Percentiles rank a stretch among this genome's conserved stretches.
These are phyloP conservation scores for Cercopithecus diana DNA, from an alignment of 2,797 vertebrate species.

Conservation along the genomic window DNA sequence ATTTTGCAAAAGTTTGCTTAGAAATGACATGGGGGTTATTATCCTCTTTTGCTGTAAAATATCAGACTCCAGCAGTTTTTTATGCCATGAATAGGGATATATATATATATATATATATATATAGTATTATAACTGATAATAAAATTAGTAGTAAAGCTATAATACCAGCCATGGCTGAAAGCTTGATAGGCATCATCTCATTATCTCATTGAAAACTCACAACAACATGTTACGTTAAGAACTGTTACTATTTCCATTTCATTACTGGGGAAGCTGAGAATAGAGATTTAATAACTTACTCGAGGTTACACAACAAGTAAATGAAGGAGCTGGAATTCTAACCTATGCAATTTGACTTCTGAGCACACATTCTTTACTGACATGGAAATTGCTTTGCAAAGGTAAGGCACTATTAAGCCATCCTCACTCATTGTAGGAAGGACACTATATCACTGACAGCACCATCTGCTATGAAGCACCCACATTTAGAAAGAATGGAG, in stretches of 20 bases:
- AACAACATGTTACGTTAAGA: neutral
- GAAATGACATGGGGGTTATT: neutral
- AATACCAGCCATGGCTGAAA: neutral
- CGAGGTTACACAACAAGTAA: slow-evolving; percentile 57
- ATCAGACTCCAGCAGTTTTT: neutral
- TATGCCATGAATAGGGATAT: neutral
- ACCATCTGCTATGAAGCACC: neutral
- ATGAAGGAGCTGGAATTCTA: slow-evolving; percentile 4
- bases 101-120: neutral
- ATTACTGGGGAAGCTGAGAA: neutral
- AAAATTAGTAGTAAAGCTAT: slow-evolving; percentile 12
- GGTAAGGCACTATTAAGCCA: slow-evolving; percentile 50
- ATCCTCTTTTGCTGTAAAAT: neutral
- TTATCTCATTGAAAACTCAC: neutral
- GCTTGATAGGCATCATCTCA: neutral
- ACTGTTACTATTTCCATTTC: neutral
- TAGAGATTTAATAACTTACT: slow-evolving; percentile 31
- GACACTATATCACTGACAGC: neutral
- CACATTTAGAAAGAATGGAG: slow-evolving; percentile 35
- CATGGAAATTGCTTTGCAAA: slow-evolving; percentile 22
- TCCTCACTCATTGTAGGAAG: slow-evolving; percentile 34
- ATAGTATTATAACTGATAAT: slow-evolving; percentile 5
- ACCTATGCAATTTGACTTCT: slow-evolving; percentile 41
- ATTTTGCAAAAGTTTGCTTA: neutral
- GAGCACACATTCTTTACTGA: slow-evolving; percentile 35